Base-by-base conservation (phyloP, 2,888 invertebrate species). In the Boloria selene region DNA sequence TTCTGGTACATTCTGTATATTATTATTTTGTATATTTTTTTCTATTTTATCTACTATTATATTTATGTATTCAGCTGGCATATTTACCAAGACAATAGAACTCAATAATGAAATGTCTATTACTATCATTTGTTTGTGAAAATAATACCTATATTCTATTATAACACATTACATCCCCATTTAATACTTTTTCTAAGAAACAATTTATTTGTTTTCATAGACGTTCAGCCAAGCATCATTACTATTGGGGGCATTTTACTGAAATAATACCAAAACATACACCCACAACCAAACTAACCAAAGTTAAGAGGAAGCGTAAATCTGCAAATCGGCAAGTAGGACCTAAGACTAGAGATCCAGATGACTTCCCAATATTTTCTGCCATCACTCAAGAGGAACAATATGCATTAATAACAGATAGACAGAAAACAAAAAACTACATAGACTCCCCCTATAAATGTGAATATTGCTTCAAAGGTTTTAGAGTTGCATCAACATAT, bases 371-470 rank as follows among this genome's bases (percentile, higher is more conserved):
- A 0, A 68, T 78, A 0, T 85, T 83, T 49, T 72, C 82, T 0
- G 83, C 90, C 0, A 80, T 90, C 5, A 75, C 75, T 0, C 91
- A 87, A 2, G 80, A 81, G 31, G 90, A 91, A 53, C 91, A 91
- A 67, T 91, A 90, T 52, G 68, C 73, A 1, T 53, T 90, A 18
- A 79, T 92, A 0, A 67, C 71, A 31, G 83, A 84, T 1, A 76
- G 91, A 38, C 81, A 83, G 59, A 78, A 76, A 1, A 77, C 84
- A 0, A 81, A 83, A 55, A 92, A 92, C 58, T 92, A 88, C 70
- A 73, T 80, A 6, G 87, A 89, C 31, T 84, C 91, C 0, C 76
- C 76, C 47, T 88, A 77, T 61, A 86, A 84, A 54, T 92, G 91
- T 70, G 77, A 87, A 59, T 47, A 85, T 54, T 91, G 91, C 70